Percentiles rank a stretch among this genome's conserved stretches.
phyloP scores from a whole-genome alignment of 2,113 vertebrate species.

The Gadus macrocephalus region DNA sequence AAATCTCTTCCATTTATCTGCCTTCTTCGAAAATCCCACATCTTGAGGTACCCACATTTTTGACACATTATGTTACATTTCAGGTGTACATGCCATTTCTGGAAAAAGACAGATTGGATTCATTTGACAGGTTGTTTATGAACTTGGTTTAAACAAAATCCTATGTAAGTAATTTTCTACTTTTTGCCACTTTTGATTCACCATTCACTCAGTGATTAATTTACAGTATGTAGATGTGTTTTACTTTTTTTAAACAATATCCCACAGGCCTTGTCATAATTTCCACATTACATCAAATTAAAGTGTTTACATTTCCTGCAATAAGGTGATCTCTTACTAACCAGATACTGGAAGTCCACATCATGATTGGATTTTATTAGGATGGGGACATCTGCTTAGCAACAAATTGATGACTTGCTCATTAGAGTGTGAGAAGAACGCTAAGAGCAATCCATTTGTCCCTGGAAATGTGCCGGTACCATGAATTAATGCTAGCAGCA shows the following conservation, averaged over 20 bases:
- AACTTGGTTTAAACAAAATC: background rate
- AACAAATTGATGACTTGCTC: conserved; percentile 58
- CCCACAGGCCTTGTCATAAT: too few species aligned
- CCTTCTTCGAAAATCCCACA: conserved; percentile 17
- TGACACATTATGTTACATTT: conserved; percentile 69
- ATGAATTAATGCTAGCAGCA: too few species aligned
- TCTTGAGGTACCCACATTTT: conserved; percentile 49
- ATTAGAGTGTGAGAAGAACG: conserved; percentile 37
- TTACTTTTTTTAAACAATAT: too few species aligned
- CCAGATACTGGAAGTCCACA: conserved; percentile 9
- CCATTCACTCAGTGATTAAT: too few species aligned
- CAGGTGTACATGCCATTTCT: conserved; percentile 59
- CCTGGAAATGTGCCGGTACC: conserved; percentile 39
- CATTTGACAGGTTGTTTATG: conserved; percentile 17
- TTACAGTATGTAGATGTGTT: too few species aligned
- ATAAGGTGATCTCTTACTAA: too few species aligned
- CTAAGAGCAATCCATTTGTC: conserved; percentile 53
- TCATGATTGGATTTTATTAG: conserved; percentile 40
- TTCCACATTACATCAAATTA: too few species aligned
- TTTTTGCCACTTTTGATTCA: too few species aligned
- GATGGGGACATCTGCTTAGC: conserved; percentile 57
- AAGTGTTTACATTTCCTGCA: too few species aligned
- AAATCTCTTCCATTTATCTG: conserved; percentile 43
- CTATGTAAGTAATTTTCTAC: too few species aligned
- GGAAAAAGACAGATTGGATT: conserved; percentile 27